phyloP scores from a whole-genome alignment of 2,797 vertebrate genomes.

The Knipowitschia caucasica region DNA sequence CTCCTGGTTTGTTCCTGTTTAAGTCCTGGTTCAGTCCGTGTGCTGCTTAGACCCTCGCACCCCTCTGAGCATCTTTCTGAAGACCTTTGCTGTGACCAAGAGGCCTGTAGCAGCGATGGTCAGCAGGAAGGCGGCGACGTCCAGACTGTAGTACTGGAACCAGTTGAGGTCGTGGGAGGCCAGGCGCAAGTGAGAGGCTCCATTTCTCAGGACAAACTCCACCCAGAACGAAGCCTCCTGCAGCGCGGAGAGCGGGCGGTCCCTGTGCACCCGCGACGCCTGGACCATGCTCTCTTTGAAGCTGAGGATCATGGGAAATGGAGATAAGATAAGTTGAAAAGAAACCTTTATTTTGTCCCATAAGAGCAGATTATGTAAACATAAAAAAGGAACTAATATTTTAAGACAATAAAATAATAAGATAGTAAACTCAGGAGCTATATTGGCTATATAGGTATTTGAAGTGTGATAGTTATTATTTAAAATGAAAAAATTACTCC shows the following conservation, averaged over 20 bases:
- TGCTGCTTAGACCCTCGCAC: not conserved
- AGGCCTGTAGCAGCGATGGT: fast-evolving
- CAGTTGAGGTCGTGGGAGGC: constrained; percentile 34
- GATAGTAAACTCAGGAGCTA: too few species aligned
- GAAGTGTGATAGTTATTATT: too few species aligned
- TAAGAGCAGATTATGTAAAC: too few species aligned
- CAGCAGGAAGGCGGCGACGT: constrained; percentile 9
- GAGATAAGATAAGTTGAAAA: not conserved
- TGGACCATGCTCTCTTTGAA: constrained; percentile 24
- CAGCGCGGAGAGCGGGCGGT: constrained; percentile 13
- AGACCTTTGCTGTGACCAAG: not conserved
- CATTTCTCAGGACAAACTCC: constrained; percentile 42
- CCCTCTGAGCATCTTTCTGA: not conserved
- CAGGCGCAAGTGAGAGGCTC: constrained; percentile 29
- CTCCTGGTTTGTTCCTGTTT: not conserved
- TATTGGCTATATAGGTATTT: too few species aligned
- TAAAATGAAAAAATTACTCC: too few species aligned
- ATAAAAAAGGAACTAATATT: too few species aligned
- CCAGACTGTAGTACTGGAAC: constrained; percentile 45
- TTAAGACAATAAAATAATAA: too few species aligned
- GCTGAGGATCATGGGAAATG: constrained; percentile 23
- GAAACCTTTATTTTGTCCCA: too few species aligned
- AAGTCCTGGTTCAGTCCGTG: not conserved
- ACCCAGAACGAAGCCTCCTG: constrained; percentile 38
- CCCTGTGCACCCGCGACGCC: not conserved